Evolutionary conservation across 2,797 vertebrate genomes (phyloP), one percentile per base, ranked within the genome.

Genomic region (Danio jaintianensis): DNA sequence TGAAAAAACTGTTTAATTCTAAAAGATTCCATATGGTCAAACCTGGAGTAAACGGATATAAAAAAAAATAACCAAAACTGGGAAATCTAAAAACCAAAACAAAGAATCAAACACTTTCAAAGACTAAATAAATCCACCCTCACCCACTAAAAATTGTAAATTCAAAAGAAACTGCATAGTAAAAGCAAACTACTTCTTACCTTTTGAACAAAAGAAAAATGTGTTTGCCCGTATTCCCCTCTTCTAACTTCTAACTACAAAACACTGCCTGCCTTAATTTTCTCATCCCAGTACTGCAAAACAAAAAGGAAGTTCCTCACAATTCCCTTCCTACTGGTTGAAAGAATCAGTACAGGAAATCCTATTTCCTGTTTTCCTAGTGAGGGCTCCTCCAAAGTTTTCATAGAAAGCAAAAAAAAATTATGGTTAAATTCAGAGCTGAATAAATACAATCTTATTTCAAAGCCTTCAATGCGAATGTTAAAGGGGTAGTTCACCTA

Each of bases 261-360:
- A 55, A 61, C 22, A 55, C 29, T 55, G 16, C 36, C 70, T 83
- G 78, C 83, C 66, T 87, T 89, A 68, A 63, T 86, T 84, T 89
- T 73, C 78, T 85, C 70, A 80, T 86, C 87, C 85, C 89, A 84
- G 89, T 84, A 88, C 87, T 92, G 87, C 91, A 91, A 89, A 81
- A 84, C 91, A 91, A 91, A 92, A 85, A 87, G 92, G 95, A 96
- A 96, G 95, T 90, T 89, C 85, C 89, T 92, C 90, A 91, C 90
- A 86, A 90, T 89, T 87, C 92, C 92, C 95, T 97, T 96, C 94
- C 91, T 80, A 79, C 88, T 92, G 89, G 83, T 91, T 89, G 90
- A 89, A 93, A 90, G 88, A 92, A 88, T 81, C 62, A 88, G 90
- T 90, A 93, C 86, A 78, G 80, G 85, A 89, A 81, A 89, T 88